phyloP scores from a whole-genome alignment of 2,797 vertebrate species.

The Liparis tanakae region DNA sequence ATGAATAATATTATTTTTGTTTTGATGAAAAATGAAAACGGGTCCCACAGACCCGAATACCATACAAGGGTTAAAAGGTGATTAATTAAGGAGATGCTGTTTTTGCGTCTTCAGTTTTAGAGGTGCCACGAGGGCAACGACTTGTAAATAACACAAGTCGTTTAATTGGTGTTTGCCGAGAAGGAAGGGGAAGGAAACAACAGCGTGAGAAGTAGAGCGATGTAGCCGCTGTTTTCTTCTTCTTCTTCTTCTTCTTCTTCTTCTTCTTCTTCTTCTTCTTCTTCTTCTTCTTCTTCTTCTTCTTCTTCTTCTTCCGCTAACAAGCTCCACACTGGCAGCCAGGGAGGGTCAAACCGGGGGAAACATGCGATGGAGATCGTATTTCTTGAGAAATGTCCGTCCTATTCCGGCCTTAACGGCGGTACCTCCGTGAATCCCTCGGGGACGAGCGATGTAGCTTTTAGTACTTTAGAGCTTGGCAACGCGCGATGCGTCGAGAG shows the following conservation, averaged over 20 bases:
- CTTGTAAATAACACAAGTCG: constrained; percentile 62
- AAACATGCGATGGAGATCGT: constrained; percentile 11
- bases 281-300: not conserved
- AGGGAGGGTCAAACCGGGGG: constrained; percentile 35
- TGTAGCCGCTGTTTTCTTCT: constrained; percentile 16
- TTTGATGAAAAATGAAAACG: no score
- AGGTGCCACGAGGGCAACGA: constrained; percentile 23
- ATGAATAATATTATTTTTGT: no score
- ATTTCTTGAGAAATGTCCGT: constrained; percentile 49
- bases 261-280: not conserved
- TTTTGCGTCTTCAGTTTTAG: constrained; percentile 20
- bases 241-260: no score
- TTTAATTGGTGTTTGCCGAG: constrained; percentile 66
- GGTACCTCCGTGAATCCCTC: constrained; percentile 44
- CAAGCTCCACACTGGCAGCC: constrained; percentile 37
- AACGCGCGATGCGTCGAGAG: constrained; percentile 22
- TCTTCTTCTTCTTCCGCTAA: constrained; percentile 32
- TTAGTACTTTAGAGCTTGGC: constrained; percentile 42
- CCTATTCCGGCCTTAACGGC: constrained; percentile 53
- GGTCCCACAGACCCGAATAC: no score
- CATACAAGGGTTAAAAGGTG: no score
- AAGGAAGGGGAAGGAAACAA: constrained; percentile 24
- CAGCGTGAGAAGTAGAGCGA: constrained; percentile 21
- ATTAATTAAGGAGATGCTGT: constrained; percentile 56
- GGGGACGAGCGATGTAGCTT: constrained; percentile 35